These are phyloP conservation scores for Helicoverpa assulta DNA, from an alignment of 2,888 invertebrate genomes.

Conservation along the genomic window DNA sequence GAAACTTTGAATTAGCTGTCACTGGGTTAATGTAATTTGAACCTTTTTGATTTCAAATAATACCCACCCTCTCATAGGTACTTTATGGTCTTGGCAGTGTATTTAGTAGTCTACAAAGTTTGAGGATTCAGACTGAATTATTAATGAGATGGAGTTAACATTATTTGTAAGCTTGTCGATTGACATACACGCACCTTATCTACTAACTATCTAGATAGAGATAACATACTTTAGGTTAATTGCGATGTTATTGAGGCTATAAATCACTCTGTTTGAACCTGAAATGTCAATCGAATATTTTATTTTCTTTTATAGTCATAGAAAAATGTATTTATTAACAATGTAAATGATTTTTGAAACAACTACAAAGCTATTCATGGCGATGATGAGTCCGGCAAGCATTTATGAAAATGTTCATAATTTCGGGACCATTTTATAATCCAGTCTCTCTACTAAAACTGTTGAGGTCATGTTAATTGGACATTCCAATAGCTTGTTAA, in stretches of 20 bases:
- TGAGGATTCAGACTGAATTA: constrained; percentile 35
- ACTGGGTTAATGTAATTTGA: constrained; percentile 1
- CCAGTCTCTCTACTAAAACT: neutral
- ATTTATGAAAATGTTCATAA: neutral
- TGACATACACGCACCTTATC: constrained; percentile 9
- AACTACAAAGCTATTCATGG: neutral
- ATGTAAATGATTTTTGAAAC: too few species aligned
- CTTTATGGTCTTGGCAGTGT: constrained; percentile 29
- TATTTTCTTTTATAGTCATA: too few species aligned
- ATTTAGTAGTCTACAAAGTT: constrained; percentile 33
- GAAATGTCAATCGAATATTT: too few species aligned
- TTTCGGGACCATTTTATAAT: neutral
- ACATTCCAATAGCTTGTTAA: neutral
- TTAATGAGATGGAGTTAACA: constrained; percentile 28
- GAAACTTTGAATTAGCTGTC: too few species aligned
- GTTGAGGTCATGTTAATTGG: neutral
- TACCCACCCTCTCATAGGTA: too few species aligned
- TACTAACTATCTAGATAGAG: neutral
- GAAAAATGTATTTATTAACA: too few species aligned
- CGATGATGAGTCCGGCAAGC: neutral
- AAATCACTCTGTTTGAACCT: too few species aligned
- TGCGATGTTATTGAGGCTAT: neutral
- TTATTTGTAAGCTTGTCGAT: constrained; percentile 26
- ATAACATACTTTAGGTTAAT: neutral
- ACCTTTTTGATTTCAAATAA: constrained; percentile 23